Conservation (phyloP, 1,140 invertebrate genomes). For the Tetramorium parvispinum region DNA sequence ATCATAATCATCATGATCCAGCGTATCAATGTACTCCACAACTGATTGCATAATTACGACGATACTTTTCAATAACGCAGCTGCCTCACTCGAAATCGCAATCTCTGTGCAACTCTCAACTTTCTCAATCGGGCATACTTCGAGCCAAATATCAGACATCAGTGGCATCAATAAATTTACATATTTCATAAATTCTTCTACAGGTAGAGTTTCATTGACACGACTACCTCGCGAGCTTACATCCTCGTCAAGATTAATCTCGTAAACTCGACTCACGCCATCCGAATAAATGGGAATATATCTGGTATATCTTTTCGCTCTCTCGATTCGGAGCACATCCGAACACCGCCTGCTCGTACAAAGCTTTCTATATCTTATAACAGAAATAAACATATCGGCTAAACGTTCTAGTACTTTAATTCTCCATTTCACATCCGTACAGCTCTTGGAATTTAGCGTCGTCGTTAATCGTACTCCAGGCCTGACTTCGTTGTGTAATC, state of each 20-base stretch:
- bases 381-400: constrained; percentile 87
- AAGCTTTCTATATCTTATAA: constrained; percentile 77
- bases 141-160: constrained; percentile 91
- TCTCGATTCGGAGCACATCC: background rate
- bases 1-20: constrained; percentile 76
- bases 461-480: constrained; percentile 88
- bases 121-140: constrained; percentile 87
- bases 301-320: constrained; percentile 56
- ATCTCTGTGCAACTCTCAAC: constrained; percentile 79
- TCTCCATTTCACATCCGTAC: constrained; percentile 90
- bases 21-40: constrained; percentile 85
- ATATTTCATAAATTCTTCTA: constrained; percentile 83
- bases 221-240: background rate
- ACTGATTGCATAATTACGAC: constrained; percentile 87
- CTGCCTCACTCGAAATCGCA: constrained; percentile 86
- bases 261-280: constrained; percentile 64
- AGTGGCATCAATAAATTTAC: constrained; percentile 89
- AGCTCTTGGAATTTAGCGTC: constrained; percentile 88
- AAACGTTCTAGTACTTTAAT: constrained; percentile 90
- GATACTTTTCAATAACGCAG: constrained; percentile 86
- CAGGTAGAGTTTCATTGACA: constrained; percentile 61
- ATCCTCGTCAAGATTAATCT: constrained; percentile 71
- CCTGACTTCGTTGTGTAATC: constrained; percentile 87
- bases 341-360: background rate
- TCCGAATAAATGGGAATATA: constrained; percentile 71